A percentile compares a stretch with the other conserved stretches of the same genome.
Evolutionary conservation across 2,113 vertebrate species (phyloP).

Genomic region (Campylomormyrus numenius): DNA sequence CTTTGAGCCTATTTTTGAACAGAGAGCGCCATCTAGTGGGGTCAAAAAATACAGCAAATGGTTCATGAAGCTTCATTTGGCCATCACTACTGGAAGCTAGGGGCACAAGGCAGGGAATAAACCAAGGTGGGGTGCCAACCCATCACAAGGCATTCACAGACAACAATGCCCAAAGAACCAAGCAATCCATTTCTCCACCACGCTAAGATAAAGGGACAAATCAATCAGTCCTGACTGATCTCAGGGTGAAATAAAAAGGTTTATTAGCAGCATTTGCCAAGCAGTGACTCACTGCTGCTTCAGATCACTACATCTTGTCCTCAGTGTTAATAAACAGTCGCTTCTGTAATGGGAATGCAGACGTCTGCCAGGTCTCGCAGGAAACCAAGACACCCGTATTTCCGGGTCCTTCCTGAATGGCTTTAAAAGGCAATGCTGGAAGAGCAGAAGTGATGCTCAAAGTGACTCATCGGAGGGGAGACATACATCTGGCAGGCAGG

Average conservation of each 20-base stretch:
- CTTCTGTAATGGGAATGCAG: slow-evolving; percentile 39
- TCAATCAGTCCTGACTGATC: background rate
- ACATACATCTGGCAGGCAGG: slow-evolving; percentile 40
- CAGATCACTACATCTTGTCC: background rate
- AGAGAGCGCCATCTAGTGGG: too few relatives aligned
- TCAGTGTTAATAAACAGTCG: slow-evolving; percentile 21
- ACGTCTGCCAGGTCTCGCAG: slow-evolving; percentile 8
- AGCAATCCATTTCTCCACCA: background rate
- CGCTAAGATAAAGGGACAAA: background rate
- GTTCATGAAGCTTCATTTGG: too few relatives aligned
- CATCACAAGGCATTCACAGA: background rate
- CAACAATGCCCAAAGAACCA: background rate
- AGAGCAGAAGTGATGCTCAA: slow-evolving; percentile 6
- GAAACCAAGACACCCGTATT: slow-evolving; percentile 33
- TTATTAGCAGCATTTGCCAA: background rate
- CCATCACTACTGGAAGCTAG: too few relatives aligned
- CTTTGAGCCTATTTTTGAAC: too few relatives aligned
- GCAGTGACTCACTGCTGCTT: slow-evolving; percentile 1
- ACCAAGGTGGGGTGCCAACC: background rate
- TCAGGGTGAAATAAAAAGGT: background rate
- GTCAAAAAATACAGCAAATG: too few relatives aligned
- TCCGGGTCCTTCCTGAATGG: slow-evolving; percentile 26
- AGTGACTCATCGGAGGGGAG: slow-evolving; percentile 36
- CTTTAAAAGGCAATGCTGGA: slow-evolving; percentile 62
- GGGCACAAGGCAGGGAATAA: background rate